A percentile compares a stretch with the other conserved stretches of the same genome.
phyloP scores from a whole-genome alignment of 2,888 invertebrate genomes.

The Amaurobius ferox region DNA sequence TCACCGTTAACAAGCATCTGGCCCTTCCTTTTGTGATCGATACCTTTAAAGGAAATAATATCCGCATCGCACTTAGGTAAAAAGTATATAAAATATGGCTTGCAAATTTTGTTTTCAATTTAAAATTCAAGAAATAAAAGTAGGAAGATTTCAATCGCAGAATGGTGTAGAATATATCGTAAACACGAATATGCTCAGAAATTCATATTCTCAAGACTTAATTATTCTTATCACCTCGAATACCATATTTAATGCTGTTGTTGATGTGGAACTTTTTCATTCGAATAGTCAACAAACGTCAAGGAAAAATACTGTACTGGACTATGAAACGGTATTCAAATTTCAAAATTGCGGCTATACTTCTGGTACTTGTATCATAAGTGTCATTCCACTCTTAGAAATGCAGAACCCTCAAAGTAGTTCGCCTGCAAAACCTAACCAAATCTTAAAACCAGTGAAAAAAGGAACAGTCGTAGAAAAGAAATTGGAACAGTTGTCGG shows the following conservation, averaged over 20 bases:
- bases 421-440: too few relatives aligned
- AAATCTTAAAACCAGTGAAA: too few relatives aligned
- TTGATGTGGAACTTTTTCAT: neutral
- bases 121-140: neutral
- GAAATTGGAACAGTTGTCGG: neutral
- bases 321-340: neutral
- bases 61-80: too few relatives aligned
- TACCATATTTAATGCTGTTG: neutral
- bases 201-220: neutral
- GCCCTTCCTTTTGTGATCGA: too few relatives aligned
- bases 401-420: neutral
- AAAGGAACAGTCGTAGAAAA: neutral
- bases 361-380: neutral
- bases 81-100: neutral
- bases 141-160: neutral
- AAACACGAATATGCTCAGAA: neutral
- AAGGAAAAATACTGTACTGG: neutral
- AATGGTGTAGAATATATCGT: neutral
- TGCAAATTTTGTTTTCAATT: neutral
- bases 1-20: too few relatives aligned
- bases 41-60: too few relatives aligned
- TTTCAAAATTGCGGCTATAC: neutral
- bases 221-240: neutral
- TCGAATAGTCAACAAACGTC: neutral
- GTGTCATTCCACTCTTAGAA: neutral